These are phyloP conservation scores for Microcebus lehilahytsara DNA, from an alignment of 2,113 vertebrate genomes.

Conservation along the genomic window DNA sequence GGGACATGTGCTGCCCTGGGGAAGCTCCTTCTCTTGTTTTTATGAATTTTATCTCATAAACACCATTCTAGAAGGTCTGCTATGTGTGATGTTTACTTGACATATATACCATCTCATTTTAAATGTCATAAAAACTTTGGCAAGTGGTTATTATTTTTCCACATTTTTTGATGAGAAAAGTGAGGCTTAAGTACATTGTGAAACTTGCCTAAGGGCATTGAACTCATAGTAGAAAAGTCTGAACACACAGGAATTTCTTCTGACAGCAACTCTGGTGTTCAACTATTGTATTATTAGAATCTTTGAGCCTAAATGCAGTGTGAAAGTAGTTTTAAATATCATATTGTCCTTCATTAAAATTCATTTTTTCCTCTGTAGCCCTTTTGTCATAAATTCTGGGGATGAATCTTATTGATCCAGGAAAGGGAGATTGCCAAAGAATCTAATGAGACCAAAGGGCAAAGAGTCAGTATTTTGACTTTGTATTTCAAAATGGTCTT, in stretches of 20 bases:
- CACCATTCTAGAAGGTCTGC: background rate
- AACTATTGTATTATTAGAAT: background rate
- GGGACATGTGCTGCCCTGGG: background rate
- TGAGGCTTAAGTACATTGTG: background rate
- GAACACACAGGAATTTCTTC: background rate
- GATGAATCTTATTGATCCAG: background rate
- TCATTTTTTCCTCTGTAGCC: background rate
- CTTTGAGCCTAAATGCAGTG: background rate
- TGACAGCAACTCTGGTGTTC: background rate
- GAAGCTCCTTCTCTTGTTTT: background rate
- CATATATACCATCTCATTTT: background rate
- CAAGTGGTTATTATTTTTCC: background rate
- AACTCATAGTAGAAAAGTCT: background rate
- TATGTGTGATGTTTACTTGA: background rate
- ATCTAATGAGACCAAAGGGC: background rate
- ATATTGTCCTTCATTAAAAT: slow-evolving; percentile 30
- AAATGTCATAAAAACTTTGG: slow-evolving; percentile 40
- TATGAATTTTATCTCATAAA: background rate
- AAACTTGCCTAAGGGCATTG: slow-evolving; percentile 12
- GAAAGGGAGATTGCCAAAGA: background rate
- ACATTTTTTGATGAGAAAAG: slow-evolving; percentile 50
- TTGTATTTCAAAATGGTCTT: background rate
- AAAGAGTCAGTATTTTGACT: slow-evolving; percentile 11
- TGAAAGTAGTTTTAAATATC: background rate
- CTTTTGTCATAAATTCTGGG: background rate